A percentile compares a stretch with the other conserved stretches of the same genome.
phyloP scores from a whole-genome alignment of 2,797 vertebrate species.

The Podarcis siculus region DNA sequence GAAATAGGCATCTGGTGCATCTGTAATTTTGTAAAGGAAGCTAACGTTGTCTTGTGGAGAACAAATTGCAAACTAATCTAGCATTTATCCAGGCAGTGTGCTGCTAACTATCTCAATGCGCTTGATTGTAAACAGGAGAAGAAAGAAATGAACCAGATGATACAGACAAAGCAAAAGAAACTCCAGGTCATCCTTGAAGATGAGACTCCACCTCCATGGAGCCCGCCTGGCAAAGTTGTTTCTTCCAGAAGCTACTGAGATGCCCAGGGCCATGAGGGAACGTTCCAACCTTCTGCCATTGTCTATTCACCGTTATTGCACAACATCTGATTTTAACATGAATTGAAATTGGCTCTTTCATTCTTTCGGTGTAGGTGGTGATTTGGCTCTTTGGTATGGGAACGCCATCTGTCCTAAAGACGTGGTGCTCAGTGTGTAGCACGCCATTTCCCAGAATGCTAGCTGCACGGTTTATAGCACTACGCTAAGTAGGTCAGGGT shows the following conservation, averaged over 20 bases:
- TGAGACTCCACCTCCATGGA: constrained; percentile 86
- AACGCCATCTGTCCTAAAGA: neutral
- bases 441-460: neutral
- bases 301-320: constrained; percentile 32
- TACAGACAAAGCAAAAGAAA: constrained; percentile 81
- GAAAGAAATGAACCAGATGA: constrained; percentile 84
- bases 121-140: constrained; percentile 78
- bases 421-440: neutral
- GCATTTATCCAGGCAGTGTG: neutral
- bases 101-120: constrained; percentile 28
- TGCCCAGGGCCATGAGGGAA: neutral
- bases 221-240: constrained; percentile 89
- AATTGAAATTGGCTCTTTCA: constrained; percentile 35
- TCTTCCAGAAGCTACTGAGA: constrained; percentile 80
- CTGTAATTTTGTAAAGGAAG: constrained; percentile 1
- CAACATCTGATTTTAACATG: constrained; percentile 48
- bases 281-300: constrained; percentile 23
- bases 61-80: neutral
- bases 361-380: constrained; percentile 44
- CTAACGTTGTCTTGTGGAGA: neutral
- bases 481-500: constrained; percentile 22
- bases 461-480: neutral
- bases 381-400: neutral
- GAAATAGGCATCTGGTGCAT: neutral
- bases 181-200: constrained; percentile 75